Evolutionary conservation across 2,888 invertebrate species (phyloP), one percentile per base, ranked within the genome.

Genomic region (Prenolepis imparis): DNA sequence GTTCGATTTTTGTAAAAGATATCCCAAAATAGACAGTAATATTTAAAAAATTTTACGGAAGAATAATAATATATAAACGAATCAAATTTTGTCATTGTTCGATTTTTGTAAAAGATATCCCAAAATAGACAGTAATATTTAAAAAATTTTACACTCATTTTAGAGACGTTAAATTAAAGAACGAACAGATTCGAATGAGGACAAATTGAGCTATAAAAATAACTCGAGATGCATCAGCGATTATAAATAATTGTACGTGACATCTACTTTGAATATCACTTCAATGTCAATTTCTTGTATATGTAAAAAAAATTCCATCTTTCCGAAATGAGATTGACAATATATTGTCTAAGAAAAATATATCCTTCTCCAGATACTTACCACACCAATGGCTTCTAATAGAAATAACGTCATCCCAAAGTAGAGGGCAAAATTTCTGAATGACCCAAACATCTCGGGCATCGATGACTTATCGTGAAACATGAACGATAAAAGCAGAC

Each of bases 401-500:
- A 99, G 98, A 94, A 98, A 99, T 82, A 99, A 95, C 2, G 98
- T 98, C 0, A 98, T 98, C 1, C 99, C 98, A 93, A 98, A 98
- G 94, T 97, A 98, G 18, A 98, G 95, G 0, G 98, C 98, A 92
- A 97, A 96, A 91, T 95, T 96, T 86, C 93, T 90, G 72, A 95
- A 91, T 3, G 96, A 93, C 0, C 96, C 96, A 18, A 96, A 92
- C 88, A 95, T 95, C 88, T 95, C 95, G 72, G 95, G 95, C 0
- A 96, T 90, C 0, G 95, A 93, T 0, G 97, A 96, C 32, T 97
- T 95, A 63, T 96, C 96, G 81, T 96, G 96, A 88, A 97, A 95
- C 77, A 97, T 95, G 92, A 96, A 97, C 93, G 97, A 97, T 84
- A 98, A 95, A 73, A 98, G 96, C 90, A 98, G 96, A 52, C 96